phyloP scores from a whole-genome alignment of 2,888 invertebrate genomes.

The Esperia sulphurella region DNA sequence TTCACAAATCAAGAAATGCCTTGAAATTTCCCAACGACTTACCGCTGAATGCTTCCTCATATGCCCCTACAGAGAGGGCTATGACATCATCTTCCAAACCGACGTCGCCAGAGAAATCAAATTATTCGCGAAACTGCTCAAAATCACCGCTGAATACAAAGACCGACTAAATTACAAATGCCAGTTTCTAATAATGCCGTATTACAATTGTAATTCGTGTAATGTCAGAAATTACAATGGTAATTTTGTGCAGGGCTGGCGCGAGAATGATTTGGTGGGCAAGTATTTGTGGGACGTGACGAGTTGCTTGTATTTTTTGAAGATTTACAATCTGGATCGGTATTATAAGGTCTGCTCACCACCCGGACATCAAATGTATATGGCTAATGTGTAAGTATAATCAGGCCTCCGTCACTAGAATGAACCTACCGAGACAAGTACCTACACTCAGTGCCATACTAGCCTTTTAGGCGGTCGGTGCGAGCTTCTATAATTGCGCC shows the following conservation, averaged over 20 bases:
- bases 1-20: slow-evolving; percentile 80
- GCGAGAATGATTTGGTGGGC: slow-evolving; percentile 63
- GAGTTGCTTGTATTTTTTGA: slow-evolving; percentile 81
- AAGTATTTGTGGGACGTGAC: slow-evolving; percentile 82
- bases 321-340: slow-evolving; percentile 78
- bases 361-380: slow-evolving; percentile 81
- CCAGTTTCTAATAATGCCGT: slow-evolving; percentile 79
- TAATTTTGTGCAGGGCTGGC: slow-evolving; percentile 35
- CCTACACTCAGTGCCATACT: too few species aligned
- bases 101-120: slow-evolving; percentile 80
- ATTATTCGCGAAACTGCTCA: slow-evolving; percentile 79
- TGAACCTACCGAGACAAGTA: too few species aligned
- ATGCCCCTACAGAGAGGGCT: slow-evolving; percentile 81
- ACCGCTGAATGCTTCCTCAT: slow-evolving; percentile 81
- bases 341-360: slow-evolving; percentile 81
- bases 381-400: slow-evolving; percentile 80
- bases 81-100: slow-evolving; percentile 77
- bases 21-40: slow-evolving; percentile 80
- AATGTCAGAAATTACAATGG: slow-evolving; percentile 10
- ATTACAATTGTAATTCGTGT: slow-evolving; percentile 29
- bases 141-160: slow-evolving; percentile 81
- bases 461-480: too few species aligned
- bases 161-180: slow-evolving; percentile 81
- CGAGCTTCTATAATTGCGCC: too few species aligned
- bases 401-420: too few species aligned